Evolutionary conservation across 2,888 invertebrate species (phyloP).

Genomic region (Pristionchus exspectatus): DNA sequence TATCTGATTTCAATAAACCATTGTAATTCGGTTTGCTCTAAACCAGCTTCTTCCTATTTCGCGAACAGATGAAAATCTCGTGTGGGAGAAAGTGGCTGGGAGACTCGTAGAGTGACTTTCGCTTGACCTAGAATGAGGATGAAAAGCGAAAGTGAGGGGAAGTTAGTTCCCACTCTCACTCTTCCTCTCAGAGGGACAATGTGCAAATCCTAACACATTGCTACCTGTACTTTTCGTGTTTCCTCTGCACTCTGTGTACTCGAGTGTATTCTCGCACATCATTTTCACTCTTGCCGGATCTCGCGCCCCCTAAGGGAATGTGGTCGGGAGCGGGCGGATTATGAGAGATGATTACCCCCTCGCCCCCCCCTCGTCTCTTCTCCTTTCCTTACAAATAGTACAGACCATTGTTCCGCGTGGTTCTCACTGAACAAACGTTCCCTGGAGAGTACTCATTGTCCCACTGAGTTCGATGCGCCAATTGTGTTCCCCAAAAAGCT

Average conservation of each 20-base stretch:
- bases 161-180: background rate
- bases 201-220: background rate
- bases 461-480: background rate
- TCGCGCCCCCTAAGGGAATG: background rate
- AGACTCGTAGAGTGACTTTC: background rate
- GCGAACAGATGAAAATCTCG: background rate
- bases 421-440: background rate
- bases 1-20: background rate
- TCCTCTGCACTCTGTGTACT: background rate
- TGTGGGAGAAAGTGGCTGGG: background rate
- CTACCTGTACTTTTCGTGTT: background rate
- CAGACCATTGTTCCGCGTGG: background rate
- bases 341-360: background rate
- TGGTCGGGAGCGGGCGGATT: background rate
- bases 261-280: background rate
- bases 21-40: background rate
- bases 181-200: background rate
- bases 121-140: slow-evolving; percentile 19
- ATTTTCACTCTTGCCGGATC: background rate
- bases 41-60: background rate
- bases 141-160: background rate
- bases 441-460: too few relatives aligned
- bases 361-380: background rate
- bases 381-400: background rate
- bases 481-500: background rate